Evolutionary conservation across 2,888 invertebrate species (phyloP).

Genomic region (Auanema sp.): DNA sequence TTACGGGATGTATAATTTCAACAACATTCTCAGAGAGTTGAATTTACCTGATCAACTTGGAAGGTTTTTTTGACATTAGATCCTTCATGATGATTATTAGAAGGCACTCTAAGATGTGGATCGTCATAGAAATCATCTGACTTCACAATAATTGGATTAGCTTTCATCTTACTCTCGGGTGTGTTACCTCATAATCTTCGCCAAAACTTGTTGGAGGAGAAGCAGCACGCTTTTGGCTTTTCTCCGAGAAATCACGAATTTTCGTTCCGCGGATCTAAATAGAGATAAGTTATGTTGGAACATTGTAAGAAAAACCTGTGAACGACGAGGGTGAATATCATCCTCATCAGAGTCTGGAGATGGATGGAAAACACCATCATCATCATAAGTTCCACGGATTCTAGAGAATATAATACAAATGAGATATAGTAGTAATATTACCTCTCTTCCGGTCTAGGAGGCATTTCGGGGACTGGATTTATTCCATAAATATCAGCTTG

Average conservation of each 20-base stretch:
- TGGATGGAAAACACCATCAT: slow-evolving; percentile 19
- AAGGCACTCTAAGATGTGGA: slow-evolving; percentile 6
- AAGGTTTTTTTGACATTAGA: no score
- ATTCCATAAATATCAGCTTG: slow-evolving; percentile 11
- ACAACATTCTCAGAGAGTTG: no score
- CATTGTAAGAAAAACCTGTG: neutral
- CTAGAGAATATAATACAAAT: no score
- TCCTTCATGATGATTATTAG: neutral
- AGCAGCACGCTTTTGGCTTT: neutral
- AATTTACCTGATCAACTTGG: no score
- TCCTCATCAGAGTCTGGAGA: slow-evolving; percentile 3
- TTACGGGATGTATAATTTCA: no score
- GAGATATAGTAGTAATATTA: no score
- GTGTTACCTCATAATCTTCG: neutral
- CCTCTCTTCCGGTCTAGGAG: slow-evolving; percentile 19
- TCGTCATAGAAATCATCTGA: slow-evolving; percentile 18
- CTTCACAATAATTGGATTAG: slow-evolving; percentile 1
- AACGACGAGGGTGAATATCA: neutral
- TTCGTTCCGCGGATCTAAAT: neutral
- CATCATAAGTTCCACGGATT: slow-evolving; percentile 13
- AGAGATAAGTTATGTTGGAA: neutral
- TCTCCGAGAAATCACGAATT: neutral
- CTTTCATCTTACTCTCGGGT: no score
- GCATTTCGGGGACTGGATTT: slow-evolving; percentile 19
- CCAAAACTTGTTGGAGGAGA: neutral